Evolutionary conservation across 2,888 invertebrate species (phyloP).

Genomic region (Catotricha subobsoleta): DNA sequence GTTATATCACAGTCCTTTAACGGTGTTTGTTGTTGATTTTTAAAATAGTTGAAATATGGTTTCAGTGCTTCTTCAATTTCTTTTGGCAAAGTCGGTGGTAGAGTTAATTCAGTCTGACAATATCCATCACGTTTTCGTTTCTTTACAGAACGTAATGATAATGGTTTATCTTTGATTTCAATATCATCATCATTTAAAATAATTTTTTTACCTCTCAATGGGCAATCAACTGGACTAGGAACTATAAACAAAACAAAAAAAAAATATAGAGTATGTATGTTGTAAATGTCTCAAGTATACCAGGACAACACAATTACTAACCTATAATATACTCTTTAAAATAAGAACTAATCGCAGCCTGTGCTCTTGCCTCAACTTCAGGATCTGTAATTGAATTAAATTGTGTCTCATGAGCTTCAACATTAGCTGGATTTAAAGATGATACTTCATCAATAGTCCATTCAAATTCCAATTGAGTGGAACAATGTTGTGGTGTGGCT

Average conservation of each 20-base stretch:
- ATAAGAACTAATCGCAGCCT: slow-evolving; percentile 37
- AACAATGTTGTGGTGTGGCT: slow-evolving; percentile 20
- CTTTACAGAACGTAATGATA: neutral
- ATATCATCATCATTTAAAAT: slow-evolving; percentile 6
- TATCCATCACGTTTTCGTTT: slow-evolving; percentile 24
- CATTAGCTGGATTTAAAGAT: slow-evolving; percentile 39
- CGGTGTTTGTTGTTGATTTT: slow-evolving; percentile 15
- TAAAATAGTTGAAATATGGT: slow-evolving; percentile 36
- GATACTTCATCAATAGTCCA: slow-evolving; percentile 56
- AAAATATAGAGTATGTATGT: neutral
- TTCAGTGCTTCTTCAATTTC: slow-evolving; percentile 38
- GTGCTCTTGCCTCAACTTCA: slow-evolving; percentile 38
- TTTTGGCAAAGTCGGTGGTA: slow-evolving; percentile 37
- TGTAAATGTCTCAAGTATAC: neutral
- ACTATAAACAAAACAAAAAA: slow-evolving; percentile 13
- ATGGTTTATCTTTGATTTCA: neutral
- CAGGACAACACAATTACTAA: neutral
- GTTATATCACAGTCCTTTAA: slow-evolving; percentile 10
- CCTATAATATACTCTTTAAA: slow-evolving; percentile 25
- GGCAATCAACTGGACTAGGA: slow-evolving; percentile 28
- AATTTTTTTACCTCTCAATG: slow-evolving; percentile 23
- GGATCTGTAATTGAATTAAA: slow-evolving; percentile 35
- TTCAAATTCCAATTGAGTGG: slow-evolving; percentile 38
- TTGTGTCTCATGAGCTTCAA: slow-evolving; percentile 37
- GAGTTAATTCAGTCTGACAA: slow-evolving; percentile 38